These are phyloP conservation scores for Lycocerus yunnanus DNA, from an alignment of 2,888 invertebrate genomes.

Conservation along the genomic window DNA sequence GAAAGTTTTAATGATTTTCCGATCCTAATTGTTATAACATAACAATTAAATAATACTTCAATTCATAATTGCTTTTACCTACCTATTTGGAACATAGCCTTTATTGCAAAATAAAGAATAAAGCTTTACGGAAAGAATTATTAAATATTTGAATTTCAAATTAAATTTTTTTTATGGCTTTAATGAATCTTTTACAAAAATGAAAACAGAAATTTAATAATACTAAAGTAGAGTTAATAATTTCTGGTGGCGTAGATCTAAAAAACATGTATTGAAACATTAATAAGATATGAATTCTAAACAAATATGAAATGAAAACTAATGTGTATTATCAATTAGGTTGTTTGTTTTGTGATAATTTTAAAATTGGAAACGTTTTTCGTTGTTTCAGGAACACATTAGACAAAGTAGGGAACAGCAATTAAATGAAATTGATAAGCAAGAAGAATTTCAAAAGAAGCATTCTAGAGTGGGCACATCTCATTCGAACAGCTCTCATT, in stretches of 20 bases:
- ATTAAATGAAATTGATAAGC: conserved; percentile 67
- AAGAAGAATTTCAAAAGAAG: conserved; percentile 44
- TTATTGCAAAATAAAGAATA: not conserved
- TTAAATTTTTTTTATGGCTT: not conserved
- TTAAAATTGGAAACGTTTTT: not conserved
- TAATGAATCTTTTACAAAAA: too few relatives aligned
- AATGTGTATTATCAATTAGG: too few relatives aligned
- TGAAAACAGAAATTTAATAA: too few relatives aligned
- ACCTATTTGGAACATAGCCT: not conserved
- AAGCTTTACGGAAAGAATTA: not conserved
- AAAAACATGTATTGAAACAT: too few relatives aligned
- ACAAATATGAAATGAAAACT: too few relatives aligned
- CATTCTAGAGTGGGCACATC: conserved; percentile 37
- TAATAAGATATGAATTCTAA: too few relatives aligned
- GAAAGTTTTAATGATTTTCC: not conserved
- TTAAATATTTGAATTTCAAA: not conserved
- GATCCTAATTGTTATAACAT: not conserved
- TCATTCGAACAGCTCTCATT: conserved; percentile 47
- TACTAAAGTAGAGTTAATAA: too few relatives aligned
- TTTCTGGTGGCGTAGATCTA: too few relatives aligned
- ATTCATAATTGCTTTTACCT: not conserved
- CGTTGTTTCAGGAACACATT: conserved; percentile 67
- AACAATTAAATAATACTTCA: not conserved
- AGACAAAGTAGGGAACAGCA: conserved; percentile 81
- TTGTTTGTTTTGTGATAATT: too few relatives aligned